Evolutionary conservation across 2,888 invertebrate genomes (phyloP), one percentile per base, ranked within the genome.

Genomic region (Agapetus fuscipes): DNA sequence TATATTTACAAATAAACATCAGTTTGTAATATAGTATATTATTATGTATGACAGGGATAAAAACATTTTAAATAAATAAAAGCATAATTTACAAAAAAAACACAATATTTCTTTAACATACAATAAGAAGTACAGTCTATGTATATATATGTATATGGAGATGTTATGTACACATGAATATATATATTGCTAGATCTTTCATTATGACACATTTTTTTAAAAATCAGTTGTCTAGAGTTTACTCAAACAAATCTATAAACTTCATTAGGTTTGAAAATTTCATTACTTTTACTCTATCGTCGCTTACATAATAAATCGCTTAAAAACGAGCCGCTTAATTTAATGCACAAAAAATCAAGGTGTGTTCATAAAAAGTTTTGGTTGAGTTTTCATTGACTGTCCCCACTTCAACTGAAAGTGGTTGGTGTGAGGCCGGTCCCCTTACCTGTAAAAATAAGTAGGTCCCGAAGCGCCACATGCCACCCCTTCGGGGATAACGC

Each of bases 1-100:
- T 17, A 15, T 34, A 34, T 34, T 49, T 49, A 52, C 51, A 49
- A 52, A 41, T 53, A 53, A 52, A 51, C 50, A n/a, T 49, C 48
- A 52, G 50, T 51, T 51, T 50, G 52, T 53, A 51, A 54, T 48
- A 46, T 53, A 57, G 55, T 55, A n/a, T n/a, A 56, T 57, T 57
- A 51, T 56, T 27, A 12, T 28, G 10, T 11, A 13, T 30, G 16
- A n/a, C 25, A 30, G 13, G 25, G 34, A 39, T 39, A 39, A 39
- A 39, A 34, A 39, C 34, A 39, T 30, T 30, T 34, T 34, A 39
- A 34, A 30, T 39, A 39, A 34, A 39, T 25, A 39, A 33, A 34
- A 30, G 34, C 30, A 34, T 14, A 34, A 39, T n/a, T n/a, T n/a
- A n/a, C n/a, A 17, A 37, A 9, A 20, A 34, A 24, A 13, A 15